Base-by-base conservation (phyloP, 1,140 invertebrate genomes). In the Cyclargus thomasi region DNA sequence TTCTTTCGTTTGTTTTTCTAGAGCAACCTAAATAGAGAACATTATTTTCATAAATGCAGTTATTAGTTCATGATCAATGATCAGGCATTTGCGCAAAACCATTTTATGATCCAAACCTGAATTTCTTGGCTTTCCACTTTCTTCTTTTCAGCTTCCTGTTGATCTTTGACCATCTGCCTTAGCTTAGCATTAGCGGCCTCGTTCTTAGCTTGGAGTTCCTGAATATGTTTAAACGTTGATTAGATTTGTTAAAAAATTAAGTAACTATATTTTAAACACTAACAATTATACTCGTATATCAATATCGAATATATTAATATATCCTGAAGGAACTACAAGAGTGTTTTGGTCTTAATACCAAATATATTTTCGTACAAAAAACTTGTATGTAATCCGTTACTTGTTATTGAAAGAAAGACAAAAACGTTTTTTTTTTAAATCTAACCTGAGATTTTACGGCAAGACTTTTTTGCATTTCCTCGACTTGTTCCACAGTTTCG, bases 401-500 rank as follows among this genome's bases (percentile, higher is more conserved):
- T 29, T 29, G 5, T 5, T 29, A 29, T 29, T 4, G 29, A 29
- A 6, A 29, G 29, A 3, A 29, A 29, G 6, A 6, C 2, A 62
- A 57, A 65, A n/a, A n/a, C n/a, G n/a, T n/a, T n/a, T n/a, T n/a
- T n/a, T n/a, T n/a, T n/a, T n/a, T n/a, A n/a, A n/a, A n/a, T n/a
- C 23, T 70, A 39, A 94, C 93, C 86, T 95, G 94, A 65, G 96
- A 97, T 91, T 99, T 99, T 1, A 99, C 95, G 63, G 98, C 98
- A 57, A 99, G 93, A 73, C 97, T 99, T 89, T 99, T 99, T 81
- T 99, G 99, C 94, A 99, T 97, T 88, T 99, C 98, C 87, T 99
- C 98, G 2, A 99, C 99, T 89, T 99, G 99, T 82, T 99, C 98
- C 1, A 99, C 98, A 29, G 99, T 99, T 91, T 99, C 99, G 0